phyloP scores from a whole-genome alignment of 2,888 invertebrate species.

The Cheiracanthium punctorium region DNA sequence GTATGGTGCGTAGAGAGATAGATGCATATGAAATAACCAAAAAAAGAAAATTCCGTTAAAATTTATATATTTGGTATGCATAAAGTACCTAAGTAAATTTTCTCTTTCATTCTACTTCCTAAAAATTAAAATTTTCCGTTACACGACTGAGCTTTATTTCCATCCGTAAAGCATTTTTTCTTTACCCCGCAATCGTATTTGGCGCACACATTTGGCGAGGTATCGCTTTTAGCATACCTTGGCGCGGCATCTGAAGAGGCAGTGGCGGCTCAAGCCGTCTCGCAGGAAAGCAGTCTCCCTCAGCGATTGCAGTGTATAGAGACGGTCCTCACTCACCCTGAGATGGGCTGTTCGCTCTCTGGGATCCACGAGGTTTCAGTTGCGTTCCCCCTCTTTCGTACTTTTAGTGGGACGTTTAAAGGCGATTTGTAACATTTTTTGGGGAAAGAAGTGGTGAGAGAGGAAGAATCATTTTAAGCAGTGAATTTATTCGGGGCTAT shows the following conservation, averaged over 20 bases:
- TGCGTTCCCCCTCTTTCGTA: neutral
- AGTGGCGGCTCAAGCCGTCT: conserved; percentile 28
- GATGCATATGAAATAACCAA: too few species aligned
- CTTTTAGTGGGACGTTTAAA: neutral
- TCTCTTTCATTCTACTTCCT: neutral
- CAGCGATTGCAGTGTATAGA: conserved; percentile 26
- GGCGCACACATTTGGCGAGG: neutral
- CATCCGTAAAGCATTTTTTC: neutral
- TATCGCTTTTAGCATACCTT: neutral
- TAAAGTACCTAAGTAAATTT: too few species aligned
- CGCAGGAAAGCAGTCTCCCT: conserved; percentile 34
- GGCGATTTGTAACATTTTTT: neutral
- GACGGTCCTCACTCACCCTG: conserved; percentile 4
- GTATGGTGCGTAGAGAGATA: too few species aligned
- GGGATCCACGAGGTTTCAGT: conserved; percentile 23
- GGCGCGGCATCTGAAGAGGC: neutral
- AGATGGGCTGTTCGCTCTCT: neutral
- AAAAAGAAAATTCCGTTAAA: too few species aligned
- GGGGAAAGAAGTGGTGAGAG: too few species aligned
- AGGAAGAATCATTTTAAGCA: too few species aligned
- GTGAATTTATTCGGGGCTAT: neutral
- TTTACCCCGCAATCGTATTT: conserved; percentile 18
- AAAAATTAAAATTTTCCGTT: too few species aligned
- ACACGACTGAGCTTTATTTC: too few species aligned
- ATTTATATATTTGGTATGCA: too few species aligned